These are phyloP conservation scores for Leucoptera coffeella DNA, from an alignment of 2,888 invertebrate genomes.

Conservation along the genomic window DNA sequence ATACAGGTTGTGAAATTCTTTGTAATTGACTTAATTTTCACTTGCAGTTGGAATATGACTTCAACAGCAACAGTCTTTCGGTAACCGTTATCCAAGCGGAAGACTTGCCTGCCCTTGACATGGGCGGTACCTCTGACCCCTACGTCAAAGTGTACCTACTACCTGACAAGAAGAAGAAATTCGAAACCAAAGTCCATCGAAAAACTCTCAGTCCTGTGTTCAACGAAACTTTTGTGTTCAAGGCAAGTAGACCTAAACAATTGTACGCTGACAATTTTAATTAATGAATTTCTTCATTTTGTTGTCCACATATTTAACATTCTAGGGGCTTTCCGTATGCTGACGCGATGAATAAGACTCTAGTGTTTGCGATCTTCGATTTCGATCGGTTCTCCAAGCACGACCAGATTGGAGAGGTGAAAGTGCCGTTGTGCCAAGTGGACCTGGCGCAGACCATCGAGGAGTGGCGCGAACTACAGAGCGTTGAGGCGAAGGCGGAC, in stretches of 20 bases:
- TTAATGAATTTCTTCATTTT: not conserved
- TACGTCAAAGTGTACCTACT: constrained; percentile 97
- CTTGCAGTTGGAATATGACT: constrained; percentile 92
- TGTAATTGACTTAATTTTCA: not conserved
- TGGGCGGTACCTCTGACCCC: constrained; percentile 99
- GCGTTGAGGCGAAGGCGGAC: constrained; percentile 97
- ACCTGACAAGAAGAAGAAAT: constrained; percentile 99
- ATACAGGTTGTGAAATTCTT: no score
- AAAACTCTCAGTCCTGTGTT: constrained; percentile 97
- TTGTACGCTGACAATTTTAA: constrained; percentile 2
- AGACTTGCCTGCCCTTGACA: constrained; percentile 95
- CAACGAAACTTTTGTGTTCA: constrained; percentile 98
- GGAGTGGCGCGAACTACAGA: constrained; percentile 97
- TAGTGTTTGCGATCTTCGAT: constrained; percentile 98
- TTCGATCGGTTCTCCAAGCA: constrained; percentile 99
- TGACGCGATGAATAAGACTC: constrained; percentile 97
- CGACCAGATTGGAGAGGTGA: constrained; percentile 99
- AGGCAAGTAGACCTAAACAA: constrained; percentile 67
- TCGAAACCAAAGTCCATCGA: constrained; percentile 98
- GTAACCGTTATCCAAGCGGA: constrained; percentile 98
- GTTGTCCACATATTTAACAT: constrained; percentile 22
- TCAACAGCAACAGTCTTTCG: constrained; percentile 95
- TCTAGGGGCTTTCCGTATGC: constrained; percentile 93
- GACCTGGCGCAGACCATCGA: constrained; percentile 98
- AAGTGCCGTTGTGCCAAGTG: constrained; percentile 94